Evolutionary conservation across 1,140 invertebrate species (phyloP), one percentile per base, ranked within the genome.

Genomic region (Drosophila carrolli): DNA sequence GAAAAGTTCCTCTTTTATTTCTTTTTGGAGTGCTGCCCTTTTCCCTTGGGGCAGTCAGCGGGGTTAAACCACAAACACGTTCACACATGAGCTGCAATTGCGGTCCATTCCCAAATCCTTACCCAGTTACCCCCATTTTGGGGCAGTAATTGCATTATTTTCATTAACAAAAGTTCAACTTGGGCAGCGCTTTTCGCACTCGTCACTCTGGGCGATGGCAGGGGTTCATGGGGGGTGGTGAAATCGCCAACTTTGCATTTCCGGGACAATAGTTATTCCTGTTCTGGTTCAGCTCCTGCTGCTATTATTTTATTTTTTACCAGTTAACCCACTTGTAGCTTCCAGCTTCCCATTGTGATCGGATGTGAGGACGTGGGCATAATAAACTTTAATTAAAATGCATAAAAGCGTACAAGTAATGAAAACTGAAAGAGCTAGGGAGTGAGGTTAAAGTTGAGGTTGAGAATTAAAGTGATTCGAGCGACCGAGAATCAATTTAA

Each of bases 381-480:
- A 88, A 80, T 88, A 89, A 88, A 88, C 79, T 83, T 88, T 89
- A 83, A 88, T 88, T 73, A 88, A 89, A 88, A 83, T 77, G 65
- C 72, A 82, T 74, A 83, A 83, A 76, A 70, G 72, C 46, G 32
- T 58, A 54, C 56, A 41, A 48, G 44, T 58, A 71, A 58, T 71
- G 53, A 70, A 68, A 60, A 63, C 75, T 51, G 56, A 67, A 65
- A 48, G 40, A 44, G 62, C 61, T 71, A 50, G 66, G 37, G 19
- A 14, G 16, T 37, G n/a, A 8, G 48, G 10, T 8, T 5, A 11
- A 41, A 16, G 19, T 51, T 40, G 44, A 35, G 37, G 10, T 10
- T 11, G 29, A 5, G 66, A 62, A 72, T 81, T 73, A 65, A 81
- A 78, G 53, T 60, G 82, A 79, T 89, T 67, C 76, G 37, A 74